phyloP scores from a whole-genome alignment of 92 coral and sea anemone genomes.

The Pocillopora meandrina region DNA sequence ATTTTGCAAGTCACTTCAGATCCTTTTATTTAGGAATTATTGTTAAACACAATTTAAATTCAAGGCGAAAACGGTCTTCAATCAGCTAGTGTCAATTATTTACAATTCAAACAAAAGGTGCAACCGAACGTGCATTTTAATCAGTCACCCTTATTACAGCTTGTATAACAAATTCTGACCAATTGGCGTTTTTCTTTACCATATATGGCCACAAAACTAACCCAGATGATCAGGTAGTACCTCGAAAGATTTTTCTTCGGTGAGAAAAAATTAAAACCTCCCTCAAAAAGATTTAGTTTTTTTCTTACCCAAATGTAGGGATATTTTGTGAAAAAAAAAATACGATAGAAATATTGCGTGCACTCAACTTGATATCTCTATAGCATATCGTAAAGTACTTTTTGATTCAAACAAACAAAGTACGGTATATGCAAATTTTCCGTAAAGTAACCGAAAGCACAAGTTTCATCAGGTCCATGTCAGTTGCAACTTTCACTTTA shows the following conservation, averaged over 20 bases:
- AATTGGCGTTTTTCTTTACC: constrained; percentile 36
- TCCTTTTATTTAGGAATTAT: too few species aligned
- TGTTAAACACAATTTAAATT: background rate
- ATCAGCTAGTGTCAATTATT: constrained; percentile 19
- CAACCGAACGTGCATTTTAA: constrained; percentile 15
- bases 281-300: background rate
- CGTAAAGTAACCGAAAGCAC: background rate
- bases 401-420: background rate
- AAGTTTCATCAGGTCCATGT: background rate
- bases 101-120: constrained; percentile 18
- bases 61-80: background rate
- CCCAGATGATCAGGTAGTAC: constrained; percentile 7
- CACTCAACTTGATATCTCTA: too few species aligned
- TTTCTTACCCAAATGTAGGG: background rate
- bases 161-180: constrained; percentile 30
- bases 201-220: constrained; percentile 31
- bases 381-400: background rate
- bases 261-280: background rate
- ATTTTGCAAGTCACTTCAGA: too few species aligned
- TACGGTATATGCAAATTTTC: constrained; percentile 24
- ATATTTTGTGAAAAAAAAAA: background rate
- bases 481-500: background rate
- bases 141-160: background rate
- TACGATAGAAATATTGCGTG: background rate
- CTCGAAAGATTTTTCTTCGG: background rate